Evolutionary conservation across 2,888 invertebrate species (phyloP).

Genomic region (Eristalinus aeneus): DNA sequence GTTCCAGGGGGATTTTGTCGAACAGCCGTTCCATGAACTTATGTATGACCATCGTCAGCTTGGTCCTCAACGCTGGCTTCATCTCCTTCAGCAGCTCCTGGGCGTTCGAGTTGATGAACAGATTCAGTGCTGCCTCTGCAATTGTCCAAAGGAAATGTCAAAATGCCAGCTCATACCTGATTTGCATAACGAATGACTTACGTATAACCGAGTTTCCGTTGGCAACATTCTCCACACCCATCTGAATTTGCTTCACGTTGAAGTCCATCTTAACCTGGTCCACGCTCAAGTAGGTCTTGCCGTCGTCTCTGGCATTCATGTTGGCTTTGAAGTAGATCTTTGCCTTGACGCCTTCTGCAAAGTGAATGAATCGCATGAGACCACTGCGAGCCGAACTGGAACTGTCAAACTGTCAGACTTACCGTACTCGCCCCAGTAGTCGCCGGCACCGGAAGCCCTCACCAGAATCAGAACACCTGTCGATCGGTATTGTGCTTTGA

Average conservation of each 20-base stretch:
- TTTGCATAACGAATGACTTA: slow-evolving; percentile 81
- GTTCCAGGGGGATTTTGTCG: slow-evolving; percentile 88
- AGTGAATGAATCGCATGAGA: neutral
- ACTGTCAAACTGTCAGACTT: slow-evolving; percentile 71
- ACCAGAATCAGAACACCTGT: slow-evolving; percentile 90
- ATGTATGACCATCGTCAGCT: slow-evolving; percentile 88
- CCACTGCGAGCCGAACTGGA: neutral
- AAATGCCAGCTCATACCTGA: neutral
- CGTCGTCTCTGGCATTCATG: slow-evolving; percentile 83
- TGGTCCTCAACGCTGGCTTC: slow-evolving; percentile 91
- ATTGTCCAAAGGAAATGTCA: slow-evolving; percentile 21
- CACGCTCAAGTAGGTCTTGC: slow-evolving; percentile 86
- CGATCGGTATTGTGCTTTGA: slow-evolving; percentile 89
- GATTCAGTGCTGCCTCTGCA: slow-evolving; percentile 90
- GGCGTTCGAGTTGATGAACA: slow-evolving; percentile 92
- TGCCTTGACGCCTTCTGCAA: slow-evolving; percentile 89
- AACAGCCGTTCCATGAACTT: slow-evolving; percentile 89
- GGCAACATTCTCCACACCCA: slow-evolving; percentile 92
- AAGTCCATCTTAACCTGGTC: slow-evolving; percentile 93
- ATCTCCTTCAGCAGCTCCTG: slow-evolving; percentile 92
- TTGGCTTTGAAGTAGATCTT: slow-evolving; percentile 91
- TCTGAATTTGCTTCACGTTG: slow-evolving; percentile 89
- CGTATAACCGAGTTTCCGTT: slow-evolving; percentile 90
- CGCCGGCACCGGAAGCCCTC: slow-evolving; percentile 91
- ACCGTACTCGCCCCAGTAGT: slow-evolving; percentile 96